Conservation (phyloP, 2,797 vertebrate species). For the Betta splendens region DNA sequence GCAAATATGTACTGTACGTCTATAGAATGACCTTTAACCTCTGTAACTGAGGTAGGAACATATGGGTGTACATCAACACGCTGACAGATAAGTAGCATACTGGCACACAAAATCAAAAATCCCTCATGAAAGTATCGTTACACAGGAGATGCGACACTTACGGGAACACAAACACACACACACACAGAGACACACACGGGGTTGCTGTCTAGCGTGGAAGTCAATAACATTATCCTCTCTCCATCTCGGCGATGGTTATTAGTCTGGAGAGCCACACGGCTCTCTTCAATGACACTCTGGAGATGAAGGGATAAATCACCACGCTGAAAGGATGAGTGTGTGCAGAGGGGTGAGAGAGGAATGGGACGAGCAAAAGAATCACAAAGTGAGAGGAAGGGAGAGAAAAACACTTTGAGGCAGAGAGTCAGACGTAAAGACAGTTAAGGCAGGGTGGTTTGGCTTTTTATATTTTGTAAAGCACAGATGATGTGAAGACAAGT, state of each 20-base stretch:
- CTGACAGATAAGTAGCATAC: not conserved
- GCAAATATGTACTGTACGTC: not conserved
- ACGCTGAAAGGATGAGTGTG: constrained; percentile 42
- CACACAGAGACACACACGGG: not conserved
- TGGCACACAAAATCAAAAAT: not conserved
- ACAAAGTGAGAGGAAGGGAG: constrained; percentile 17
- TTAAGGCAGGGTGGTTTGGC: constrained; percentile 34
- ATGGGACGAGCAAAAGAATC: constrained; percentile 28
- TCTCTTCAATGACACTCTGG: constrained; percentile 69
- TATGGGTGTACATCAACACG: not conserved
- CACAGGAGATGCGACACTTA: constrained; percentile 13
- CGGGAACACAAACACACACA: not conserved
- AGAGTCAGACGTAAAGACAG: constrained; percentile 12
- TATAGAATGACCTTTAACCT: constrained; percentile 1
- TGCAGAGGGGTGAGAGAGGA: constrained; percentile 33
- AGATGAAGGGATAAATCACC: constrained; percentile 73
- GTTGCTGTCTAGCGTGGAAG: constrained; percentile 48
- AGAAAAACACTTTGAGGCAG: constrained; percentile 28
- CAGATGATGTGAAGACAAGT: constrained; percentile 37
- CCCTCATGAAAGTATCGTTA: not conserved
- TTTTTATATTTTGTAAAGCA: constrained; percentile 13
- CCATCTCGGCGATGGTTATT: constrained; percentile 64
- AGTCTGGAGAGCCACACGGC: constrained; percentile 67
- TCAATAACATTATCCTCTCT: constrained; percentile 70
- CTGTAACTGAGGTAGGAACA: not conserved